Evolutionary conservation across 2,888 invertebrate genomes (phyloP).

Genomic region (Noctuana brunneofusca): DNA sequence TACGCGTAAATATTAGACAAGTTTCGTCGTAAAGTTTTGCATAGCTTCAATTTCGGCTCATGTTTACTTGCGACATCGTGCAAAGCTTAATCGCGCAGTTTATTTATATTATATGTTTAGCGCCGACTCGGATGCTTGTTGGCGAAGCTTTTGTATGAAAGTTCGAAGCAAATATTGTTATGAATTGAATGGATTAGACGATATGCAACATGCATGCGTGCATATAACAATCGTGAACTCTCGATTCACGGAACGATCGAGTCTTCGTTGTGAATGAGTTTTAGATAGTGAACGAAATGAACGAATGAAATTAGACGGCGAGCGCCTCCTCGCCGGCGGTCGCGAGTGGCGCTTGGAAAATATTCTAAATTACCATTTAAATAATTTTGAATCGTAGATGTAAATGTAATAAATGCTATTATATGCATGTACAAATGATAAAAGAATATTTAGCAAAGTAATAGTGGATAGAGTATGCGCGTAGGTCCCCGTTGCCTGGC

Average conservation of each 20-base stretch:
- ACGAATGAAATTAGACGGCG: background rate
- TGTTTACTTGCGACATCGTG: background rate
- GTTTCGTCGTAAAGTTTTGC: background rate
- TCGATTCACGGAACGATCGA: slow-evolving; percentile 12
- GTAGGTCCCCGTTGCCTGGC: slow-evolving; percentile 56
- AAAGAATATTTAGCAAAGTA: slow-evolving; percentile 66
- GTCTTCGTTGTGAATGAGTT: background rate
- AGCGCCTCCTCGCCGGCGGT: background rate
- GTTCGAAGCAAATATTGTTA: slow-evolving; percentile 22
- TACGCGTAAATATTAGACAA: background rate
- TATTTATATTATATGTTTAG: background rate
- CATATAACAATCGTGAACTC: background rate
- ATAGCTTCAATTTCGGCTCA: background rate
- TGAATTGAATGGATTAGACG: slow-evolving; percentile 7
- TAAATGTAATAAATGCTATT: slow-evolving; percentile 68
- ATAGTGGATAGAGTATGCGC: slow-evolving; percentile 61
- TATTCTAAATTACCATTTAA: slow-evolving; percentile 73
- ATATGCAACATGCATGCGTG: slow-evolving; percentile 3
- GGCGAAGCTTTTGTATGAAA: slow-evolving; percentile 32
- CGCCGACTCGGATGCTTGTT: slow-evolving; percentile 4
- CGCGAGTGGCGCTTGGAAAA: slow-evolving; percentile 8
- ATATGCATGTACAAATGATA: slow-evolving; percentile 74
- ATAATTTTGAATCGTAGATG: slow-evolving; percentile 62
- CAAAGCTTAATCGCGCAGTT: background rate
- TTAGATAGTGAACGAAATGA: background rate